Percentiles rank a stretch among this genome's conserved stretches.
Conservation (phyloP, 1,140 invertebrate species). For the Brachionus rubens region DNA sequence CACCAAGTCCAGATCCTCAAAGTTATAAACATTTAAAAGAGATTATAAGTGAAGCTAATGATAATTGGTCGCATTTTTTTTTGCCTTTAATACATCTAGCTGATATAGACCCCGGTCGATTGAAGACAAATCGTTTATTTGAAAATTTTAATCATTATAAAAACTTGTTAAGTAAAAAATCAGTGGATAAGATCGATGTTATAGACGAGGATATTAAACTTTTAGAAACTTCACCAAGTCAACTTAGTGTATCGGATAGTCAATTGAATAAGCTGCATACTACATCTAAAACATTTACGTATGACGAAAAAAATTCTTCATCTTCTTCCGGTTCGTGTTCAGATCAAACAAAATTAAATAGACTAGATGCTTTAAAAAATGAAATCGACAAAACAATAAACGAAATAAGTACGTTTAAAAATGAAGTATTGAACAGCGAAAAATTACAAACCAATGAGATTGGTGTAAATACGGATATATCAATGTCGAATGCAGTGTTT, state of each 20-base stretch:
- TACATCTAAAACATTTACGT: not conserved
- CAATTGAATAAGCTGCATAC: not conserved
- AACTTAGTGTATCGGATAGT: not conserved
- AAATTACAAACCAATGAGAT: not conserved
- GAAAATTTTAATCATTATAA: slow-evolving; percentile 5
- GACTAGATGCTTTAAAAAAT: not conserved
- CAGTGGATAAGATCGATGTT: too few relatives aligned
- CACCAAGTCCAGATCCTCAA: not conserved
- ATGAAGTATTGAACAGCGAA: not conserved
- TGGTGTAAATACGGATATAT: slow-evolving; percentile 14
- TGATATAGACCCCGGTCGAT: not conserved
- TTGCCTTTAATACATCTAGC: slow-evolving; percentile 10
- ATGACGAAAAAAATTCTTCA: slow-evolving; percentile 20
- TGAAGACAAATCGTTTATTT: not conserved
- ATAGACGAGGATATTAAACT: too few relatives aligned
- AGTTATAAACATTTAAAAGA: not conserved
- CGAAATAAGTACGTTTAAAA: slow-evolving; percentile 27
- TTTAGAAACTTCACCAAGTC: too few relatives aligned
- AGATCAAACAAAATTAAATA: slow-evolving; percentile 1
- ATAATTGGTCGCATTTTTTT: slow-evolving; percentile 16
- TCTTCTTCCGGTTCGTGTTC: not conserved
- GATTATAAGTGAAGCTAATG: slow-evolving; percentile 10
- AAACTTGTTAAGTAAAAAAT: not conserved
- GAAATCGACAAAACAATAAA: slow-evolving; percentile 33
- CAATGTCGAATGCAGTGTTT: slow-evolving; percentile 29